Evolutionary conservation across 53 echinoderm and acorn worm genomes (phyloP).

Genomic region (Apostichopus leukothele): DNA sequence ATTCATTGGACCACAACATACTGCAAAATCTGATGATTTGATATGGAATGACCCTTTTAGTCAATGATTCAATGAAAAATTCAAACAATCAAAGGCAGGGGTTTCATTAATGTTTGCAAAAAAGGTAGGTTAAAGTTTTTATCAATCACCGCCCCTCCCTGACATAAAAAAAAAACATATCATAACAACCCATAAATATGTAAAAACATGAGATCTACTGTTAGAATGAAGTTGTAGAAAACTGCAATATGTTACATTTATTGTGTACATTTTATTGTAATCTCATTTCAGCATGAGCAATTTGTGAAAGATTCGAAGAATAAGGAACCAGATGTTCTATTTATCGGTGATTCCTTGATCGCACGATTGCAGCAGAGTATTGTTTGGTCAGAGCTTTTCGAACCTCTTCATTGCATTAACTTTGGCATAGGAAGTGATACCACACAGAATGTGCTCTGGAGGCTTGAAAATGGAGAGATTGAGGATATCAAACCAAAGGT

Average conservation of each 20-base stretch:
- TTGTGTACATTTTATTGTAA: not conserved
- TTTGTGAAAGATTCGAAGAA: slow-evolving; percentile 64
- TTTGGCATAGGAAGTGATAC: slow-evolving; percentile 90
- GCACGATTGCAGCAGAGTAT: slow-evolving; percentile 71
- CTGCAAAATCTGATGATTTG: too few species aligned
- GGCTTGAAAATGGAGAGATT: slow-evolving; percentile 87
- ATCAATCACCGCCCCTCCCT: too few species aligned
- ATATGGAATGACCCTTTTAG: too few species aligned
- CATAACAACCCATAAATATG: too few species aligned
- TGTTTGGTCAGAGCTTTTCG: slow-evolving; percentile 87
- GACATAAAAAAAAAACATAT: too few species aligned
- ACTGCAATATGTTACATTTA: not conserved
- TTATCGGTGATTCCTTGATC: slow-evolving; percentile 89
- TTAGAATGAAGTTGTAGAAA: too few species aligned
- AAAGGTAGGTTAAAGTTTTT: too few species aligned
- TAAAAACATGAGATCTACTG: too few species aligned
- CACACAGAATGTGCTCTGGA: slow-evolving; percentile 92
- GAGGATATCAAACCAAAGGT: slow-evolving; percentile 90
- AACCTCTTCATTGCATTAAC: slow-evolving; percentile 73
- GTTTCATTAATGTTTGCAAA: too few species aligned
- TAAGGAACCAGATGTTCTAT: slow-evolving; percentile 86
- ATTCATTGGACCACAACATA: too few species aligned
- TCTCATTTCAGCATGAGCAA: slow-evolving; percentile 64
- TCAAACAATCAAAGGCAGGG: too few species aligned
- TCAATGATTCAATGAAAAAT: too few species aligned